Evolutionary conservation across 2,888 invertebrate genomes (phyloP).

Genomic region (Priocnemis perturbator): DNA sequence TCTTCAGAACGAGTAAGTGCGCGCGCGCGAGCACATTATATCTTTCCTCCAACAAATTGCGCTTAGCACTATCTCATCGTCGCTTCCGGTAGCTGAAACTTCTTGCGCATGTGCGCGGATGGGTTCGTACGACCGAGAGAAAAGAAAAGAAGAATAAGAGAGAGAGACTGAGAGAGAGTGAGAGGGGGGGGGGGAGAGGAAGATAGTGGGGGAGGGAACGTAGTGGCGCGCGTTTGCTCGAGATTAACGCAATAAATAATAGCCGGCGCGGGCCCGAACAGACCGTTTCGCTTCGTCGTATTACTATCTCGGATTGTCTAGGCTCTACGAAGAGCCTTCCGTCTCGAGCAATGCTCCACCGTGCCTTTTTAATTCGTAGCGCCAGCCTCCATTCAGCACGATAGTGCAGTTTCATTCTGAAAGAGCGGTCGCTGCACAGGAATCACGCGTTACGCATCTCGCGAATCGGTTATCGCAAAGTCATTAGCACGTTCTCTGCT

Average conservation of each 20-base stretch:
- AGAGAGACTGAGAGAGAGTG: no score
- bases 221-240: slow-evolving; percentile 11
- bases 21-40: slow-evolving; percentile 15
- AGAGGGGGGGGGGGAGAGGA: no score
- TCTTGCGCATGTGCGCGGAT: slow-evolving; percentile 25
- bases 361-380: no score
- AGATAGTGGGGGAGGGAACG: slow-evolving; percentile 5
- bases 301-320: slow-evolving; percentile 25
- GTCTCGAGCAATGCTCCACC: not conserved
- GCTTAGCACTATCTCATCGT: slow-evolving; percentile 35
- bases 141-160: not conserved
- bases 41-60: slow-evolving; percentile 36
- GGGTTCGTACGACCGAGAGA: slow-evolving; percentile 25
- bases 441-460: no score
- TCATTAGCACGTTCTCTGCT: no score
- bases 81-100: slow-evolving; percentile 42
- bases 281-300: slow-evolving; percentile 22
- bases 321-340: not conserved
- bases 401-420: no score
- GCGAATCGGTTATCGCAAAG: no score
- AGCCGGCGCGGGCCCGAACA: slow-evolving; percentile 16
- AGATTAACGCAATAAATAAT: slow-evolving; percentile 39
- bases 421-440: no score
- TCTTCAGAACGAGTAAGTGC: no score
- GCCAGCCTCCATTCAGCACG: no score